Base-by-base conservation (phyloP, 2,888 invertebrate species). In the Agriotes lineatus region DNA sequence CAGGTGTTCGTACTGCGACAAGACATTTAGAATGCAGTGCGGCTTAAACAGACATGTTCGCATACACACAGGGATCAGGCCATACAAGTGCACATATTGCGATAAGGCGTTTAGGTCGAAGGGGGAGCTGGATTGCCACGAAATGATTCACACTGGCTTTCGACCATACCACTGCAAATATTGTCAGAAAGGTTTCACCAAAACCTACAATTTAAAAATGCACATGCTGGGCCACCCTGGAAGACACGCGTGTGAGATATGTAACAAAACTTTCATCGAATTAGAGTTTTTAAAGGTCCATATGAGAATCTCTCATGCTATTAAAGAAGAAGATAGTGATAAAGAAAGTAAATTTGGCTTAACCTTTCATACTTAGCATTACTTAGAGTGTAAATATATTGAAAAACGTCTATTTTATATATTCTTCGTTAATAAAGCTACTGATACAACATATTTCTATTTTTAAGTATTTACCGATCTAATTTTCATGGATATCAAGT, bases 1-100 rank as follows among this genome's bases (percentile, higher is more conserved):
- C 22, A 69, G 73, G 30, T 80, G 80, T 59, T 69, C 74, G 9
- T 77, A 74, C 50, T 80, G 80, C 60, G 73, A 71, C 0, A 72
- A 72, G 45, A 73, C 58, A 2, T 80, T 77, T 59, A 70, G 74
- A 22, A 79, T 79, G 78, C 66, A 69, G 2, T 73, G 73, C 45
- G 93, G 93, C 79, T 85, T 94, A 74, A 93, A 93, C 80, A 85
- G 93, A 75, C 94, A 94, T 84, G 91, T 92, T 3, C 84, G 93
- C 75, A 93, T 92, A 54, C 93, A 94, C 80, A 94, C 93, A 67
- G 93, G 93, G 20, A 92, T 93, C 5, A 86, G 91, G 39, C 93
- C 93, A 0, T 93, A 92, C 86, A 91, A 90, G 77, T 94, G 93
- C 81, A 88, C 88, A 74, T 85, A 88, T 67, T 93, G 93, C 80